These are phyloP conservation scores for Hystrix cristata DNA, from an alignment of 2,113 vertebrate genomes.

Conservation along the genomic window DNA sequence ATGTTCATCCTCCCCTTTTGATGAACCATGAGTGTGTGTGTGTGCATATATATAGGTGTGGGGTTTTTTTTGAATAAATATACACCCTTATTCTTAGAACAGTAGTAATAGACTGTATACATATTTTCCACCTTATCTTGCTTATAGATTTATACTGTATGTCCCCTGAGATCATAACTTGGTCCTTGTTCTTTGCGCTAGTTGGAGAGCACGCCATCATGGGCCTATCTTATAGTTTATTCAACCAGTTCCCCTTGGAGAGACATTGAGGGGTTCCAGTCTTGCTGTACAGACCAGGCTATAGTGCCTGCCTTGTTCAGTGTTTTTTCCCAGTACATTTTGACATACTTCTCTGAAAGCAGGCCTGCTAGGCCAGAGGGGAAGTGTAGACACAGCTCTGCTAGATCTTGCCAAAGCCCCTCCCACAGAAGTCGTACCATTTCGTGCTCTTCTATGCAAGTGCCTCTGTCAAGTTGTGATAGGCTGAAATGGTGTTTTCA, in stretches of 20 bases:
- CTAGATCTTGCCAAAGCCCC: neutral
- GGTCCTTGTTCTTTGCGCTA: neutral
- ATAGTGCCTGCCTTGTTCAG: neutral
- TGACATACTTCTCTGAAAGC: neutral
- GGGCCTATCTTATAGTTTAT: neutral
- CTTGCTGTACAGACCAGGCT: neutral
- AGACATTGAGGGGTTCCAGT: neutral
- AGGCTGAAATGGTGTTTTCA: neutral
- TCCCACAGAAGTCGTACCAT: neutral
- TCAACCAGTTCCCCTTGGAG: neutral
- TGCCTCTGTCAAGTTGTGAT: neutral
- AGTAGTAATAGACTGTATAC: neutral
- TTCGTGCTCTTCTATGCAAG: neutral
- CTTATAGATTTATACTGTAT: neutral
- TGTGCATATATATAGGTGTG: neutral
- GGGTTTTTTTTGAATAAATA: neutral
- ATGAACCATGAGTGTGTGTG: neutral
- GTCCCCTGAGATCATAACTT: neutral
- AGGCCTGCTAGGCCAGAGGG: neutral
- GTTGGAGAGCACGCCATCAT: too few species aligned
- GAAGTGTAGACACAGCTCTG: neutral
- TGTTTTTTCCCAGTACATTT: neutral
- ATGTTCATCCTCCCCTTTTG: neutral
- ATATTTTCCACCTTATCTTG: neutral
- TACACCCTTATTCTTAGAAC: neutral